Base-by-base conservation (phyloP, 2,113 vertebrate species). In the Patagioenas fasciata region DNA sequence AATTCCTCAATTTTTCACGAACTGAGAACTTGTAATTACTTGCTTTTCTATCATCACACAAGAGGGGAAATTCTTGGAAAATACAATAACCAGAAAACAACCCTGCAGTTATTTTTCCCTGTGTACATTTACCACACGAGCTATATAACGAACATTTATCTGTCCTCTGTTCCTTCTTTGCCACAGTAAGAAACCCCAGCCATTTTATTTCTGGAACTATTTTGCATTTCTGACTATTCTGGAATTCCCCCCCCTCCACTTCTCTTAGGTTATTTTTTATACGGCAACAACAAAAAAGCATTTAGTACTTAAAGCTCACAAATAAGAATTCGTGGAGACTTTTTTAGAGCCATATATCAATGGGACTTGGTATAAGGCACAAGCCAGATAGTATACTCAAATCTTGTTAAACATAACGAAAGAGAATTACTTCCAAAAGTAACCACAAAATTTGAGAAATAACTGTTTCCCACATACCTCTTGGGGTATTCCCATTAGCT, bases 71-170 rank as follows among this genome's bases (percentile, higher is more conserved):
- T 10, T 4, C 50, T 81, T 0, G 0, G n/a, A 77, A 85, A 89
- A 67, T 1, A 50, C 6, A 51, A 65, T 9, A 15, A 11, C 4
- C 4, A 36, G 23, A 53, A 17, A 34, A 15, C 44, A 47, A 47
- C 44, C 8, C 44, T 47, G 44, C 3, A 9, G 31, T 34, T 28
- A 44, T 38, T 81, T 40, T 88, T 56, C 28, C 72, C 28, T 67
- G 8, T 5, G 26, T 19, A 18, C 8, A 24, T 61, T 74, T 91
- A 61, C 56, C 16, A 31, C 17, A 31, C 8, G 13, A 85, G 14
- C 12, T n/a, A n/a, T 10, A 31, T 1, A 11, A 85, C 0, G 0
- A 53, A 57, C n/a, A 23, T 79, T 42, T 32, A 51, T 15, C 29
- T 20, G 17, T 23, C 53, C 40, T 67, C n/a, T 50, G 20, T 8